Percentiles rank a stretch among this genome's conserved stretches.
Conservation (phyloP, 2,113 vertebrate genomes). For the Ellobius talpinus region DNA sequence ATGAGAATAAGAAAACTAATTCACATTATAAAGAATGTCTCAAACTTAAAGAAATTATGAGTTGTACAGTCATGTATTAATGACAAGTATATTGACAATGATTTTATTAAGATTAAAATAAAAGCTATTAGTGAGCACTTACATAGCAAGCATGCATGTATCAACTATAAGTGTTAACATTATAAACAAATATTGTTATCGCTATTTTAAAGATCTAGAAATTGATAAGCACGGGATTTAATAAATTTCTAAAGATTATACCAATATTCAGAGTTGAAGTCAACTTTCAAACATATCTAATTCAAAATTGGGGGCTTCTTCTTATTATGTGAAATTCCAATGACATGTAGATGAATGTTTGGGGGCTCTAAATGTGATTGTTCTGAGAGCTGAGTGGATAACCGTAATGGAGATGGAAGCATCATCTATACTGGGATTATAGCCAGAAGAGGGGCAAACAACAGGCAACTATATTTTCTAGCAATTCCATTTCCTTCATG, state of each 20-base stretch:
- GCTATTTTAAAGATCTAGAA: slow-evolving; percentile 36
- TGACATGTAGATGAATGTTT: neutral
- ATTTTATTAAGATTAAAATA: slow-evolving; percentile 33
- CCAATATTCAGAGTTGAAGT: neutral
- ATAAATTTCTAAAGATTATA: neutral
- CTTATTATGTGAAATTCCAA: neutral
- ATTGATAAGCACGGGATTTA: neutral
- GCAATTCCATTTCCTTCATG: neutral
- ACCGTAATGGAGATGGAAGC: neutral
- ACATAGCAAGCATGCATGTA: neutral
- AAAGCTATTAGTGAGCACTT: slow-evolving; percentile 21
- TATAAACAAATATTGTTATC: neutral
- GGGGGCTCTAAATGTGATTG: neutral
- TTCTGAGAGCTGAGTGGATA: neutral
- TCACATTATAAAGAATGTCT: slow-evolving; percentile 11
- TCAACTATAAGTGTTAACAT: neutral
- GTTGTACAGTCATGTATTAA: neutral
- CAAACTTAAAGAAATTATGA: slow-evolving; percentile 21
- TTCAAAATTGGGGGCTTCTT: neutral
- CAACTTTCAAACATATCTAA: neutral
- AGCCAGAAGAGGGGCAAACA: neutral
- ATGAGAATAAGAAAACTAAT: slow-evolving; percentile 39
- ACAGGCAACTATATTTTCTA: neutral
- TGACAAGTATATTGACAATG: neutral
- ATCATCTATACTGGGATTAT: fast-evolving